A percentile compares a stretch with the other conserved stretches of the same genome.
Evolutionary conservation across 2,888 invertebrate species (phyloP).

Genomic region (Cremastobaeus sp.): DNA sequence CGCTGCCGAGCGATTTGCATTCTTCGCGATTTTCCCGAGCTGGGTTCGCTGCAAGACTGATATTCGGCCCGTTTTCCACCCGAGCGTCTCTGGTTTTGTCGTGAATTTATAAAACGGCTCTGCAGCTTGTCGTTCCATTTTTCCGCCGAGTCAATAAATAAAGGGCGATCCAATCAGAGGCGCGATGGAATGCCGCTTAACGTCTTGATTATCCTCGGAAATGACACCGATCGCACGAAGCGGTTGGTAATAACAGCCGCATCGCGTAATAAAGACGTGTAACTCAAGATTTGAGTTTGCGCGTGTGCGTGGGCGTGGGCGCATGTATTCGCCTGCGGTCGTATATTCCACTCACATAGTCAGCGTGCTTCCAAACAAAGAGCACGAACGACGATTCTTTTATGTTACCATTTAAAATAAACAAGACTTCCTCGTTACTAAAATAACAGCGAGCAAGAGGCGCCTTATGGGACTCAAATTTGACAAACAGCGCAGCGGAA

Average conservation of each 20-base stretch:
- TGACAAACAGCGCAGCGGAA: background rate
- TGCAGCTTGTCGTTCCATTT: background rate
- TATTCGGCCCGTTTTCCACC: constrained; percentile 31
- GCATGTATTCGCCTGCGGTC: constrained; percentile 21
- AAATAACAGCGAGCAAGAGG: constrained; percentile 7
- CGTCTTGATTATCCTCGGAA: constrained; percentile 41
- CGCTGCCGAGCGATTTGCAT: constrained; percentile 48
- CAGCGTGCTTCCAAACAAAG: constrained; percentile 33
- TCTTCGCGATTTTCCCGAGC: constrained; percentile 41
- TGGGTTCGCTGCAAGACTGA: constrained; percentile 34
- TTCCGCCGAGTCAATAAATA: too few relatives aligned
- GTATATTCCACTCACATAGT: constrained; percentile 38
- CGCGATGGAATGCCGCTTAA: constrained; percentile 47
- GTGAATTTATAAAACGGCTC: constrained; percentile 18
- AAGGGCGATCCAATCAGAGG: too few relatives aligned
- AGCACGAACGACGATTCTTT: constrained; percentile 38
- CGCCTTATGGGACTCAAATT: constrained; percentile 1
- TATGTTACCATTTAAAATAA: constrained; percentile 36
- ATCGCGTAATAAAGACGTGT: constrained; percentile 59
- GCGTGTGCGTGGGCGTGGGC: constrained; percentile 29
- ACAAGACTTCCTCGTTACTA: constrained; percentile 32
- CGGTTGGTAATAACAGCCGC: constrained; percentile 49
- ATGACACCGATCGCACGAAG: constrained; percentile 58
- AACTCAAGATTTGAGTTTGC: constrained; percentile 53
- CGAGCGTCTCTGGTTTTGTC: constrained; percentile 36